These are phyloP conservation scores for Phoebastria nigripes DNA, from an alignment of 2,797 vertebrate genomes.

Conservation along the genomic window DNA sequence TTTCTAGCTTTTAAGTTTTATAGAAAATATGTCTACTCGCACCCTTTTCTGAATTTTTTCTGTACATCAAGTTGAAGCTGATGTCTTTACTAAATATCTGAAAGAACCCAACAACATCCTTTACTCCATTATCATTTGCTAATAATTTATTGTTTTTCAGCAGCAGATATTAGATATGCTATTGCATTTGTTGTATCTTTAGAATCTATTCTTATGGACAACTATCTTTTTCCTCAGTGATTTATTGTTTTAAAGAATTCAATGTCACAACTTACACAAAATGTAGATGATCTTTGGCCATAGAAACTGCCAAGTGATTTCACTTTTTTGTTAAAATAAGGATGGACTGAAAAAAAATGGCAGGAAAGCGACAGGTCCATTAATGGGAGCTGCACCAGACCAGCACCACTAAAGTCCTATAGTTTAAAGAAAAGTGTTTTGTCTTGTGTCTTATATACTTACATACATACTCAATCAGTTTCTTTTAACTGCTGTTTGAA, in stretches of 20 bases:
- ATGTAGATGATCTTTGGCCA: background rate
- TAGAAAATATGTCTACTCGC: background rate
- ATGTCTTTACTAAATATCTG: background rate
- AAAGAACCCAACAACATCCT: background rate
- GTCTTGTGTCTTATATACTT: background rate
- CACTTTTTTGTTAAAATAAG: background rate
- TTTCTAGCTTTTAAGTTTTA: background rate
- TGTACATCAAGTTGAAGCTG: background rate
- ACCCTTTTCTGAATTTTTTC: background rate
- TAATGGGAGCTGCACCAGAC: background rate
- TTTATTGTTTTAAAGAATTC: background rate
- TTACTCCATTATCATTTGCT: background rate
- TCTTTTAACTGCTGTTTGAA: background rate
- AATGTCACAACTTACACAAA: background rate
- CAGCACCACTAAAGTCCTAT: background rate
- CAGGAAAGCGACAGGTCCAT: background rate
- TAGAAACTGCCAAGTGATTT: background rate
- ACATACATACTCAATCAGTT: background rate
- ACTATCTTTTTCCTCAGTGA: background rate
- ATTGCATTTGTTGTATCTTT: background rate
- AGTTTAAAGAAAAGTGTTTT: background rate
- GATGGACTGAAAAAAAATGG: background rate
- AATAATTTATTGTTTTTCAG: background rate
- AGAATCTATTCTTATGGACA: background rate
- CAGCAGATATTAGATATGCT: background rate